Evolutionary conservation across 2,113 vertebrate species (phyloP).

Genomic region (Hippolais icterina): DNA sequence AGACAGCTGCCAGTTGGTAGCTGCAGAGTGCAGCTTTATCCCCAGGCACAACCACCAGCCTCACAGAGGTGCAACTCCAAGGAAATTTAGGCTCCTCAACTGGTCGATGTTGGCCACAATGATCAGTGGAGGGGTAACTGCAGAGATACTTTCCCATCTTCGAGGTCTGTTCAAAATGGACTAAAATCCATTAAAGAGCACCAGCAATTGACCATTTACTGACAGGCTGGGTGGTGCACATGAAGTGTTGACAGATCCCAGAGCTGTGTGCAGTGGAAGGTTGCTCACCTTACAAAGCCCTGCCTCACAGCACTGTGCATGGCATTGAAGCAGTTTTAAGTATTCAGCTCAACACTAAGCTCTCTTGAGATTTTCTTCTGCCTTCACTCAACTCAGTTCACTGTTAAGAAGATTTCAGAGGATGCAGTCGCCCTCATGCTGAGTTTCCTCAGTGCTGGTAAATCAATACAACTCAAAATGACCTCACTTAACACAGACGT

Average conservation of each 20-base stretch:
- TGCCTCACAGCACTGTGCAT: not conserved
- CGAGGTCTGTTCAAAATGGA: not conserved
- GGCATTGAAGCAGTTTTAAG: not conserved
- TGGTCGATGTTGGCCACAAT: not conserved
- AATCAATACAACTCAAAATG: not conserved
- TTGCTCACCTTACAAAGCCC: not conserved
- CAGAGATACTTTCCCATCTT: not conserved
- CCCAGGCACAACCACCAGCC: not conserved
- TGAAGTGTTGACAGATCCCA: not conserved
- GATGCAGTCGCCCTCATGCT: not conserved
- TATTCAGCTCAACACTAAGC: not conserved
- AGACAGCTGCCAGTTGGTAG: not conserved
- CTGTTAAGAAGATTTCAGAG: not conserved
- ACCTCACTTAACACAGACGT: rapidly evolving
- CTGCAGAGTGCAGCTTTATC: not conserved
- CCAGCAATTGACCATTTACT: not conserved
- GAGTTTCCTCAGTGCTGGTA: not conserved
- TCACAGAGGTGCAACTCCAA: not conserved
- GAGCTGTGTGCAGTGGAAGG: not conserved
- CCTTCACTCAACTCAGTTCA: not conserved
- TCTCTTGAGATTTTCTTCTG: not conserved
- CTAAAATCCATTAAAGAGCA: not conserved
- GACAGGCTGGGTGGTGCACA: not conserved
- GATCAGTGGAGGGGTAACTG: not conserved
- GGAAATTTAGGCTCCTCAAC: not conserved